These are phyloP conservation scores for Harpagoxenus sublaevis DNA, from an alignment of 2,888 invertebrate species.

Conservation along the genomic window DNA sequence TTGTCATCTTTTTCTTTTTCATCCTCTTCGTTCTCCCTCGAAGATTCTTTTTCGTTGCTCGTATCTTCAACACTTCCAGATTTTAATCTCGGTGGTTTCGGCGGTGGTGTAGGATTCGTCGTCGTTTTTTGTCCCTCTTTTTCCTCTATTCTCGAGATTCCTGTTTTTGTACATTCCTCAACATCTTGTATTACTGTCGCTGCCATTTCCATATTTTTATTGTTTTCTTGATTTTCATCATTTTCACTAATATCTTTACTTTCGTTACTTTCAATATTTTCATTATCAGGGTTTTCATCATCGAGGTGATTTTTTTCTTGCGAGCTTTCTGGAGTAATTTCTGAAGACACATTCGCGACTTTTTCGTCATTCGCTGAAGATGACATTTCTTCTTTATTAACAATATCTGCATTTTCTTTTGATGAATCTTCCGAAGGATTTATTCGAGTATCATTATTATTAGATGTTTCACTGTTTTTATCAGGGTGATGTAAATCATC, in stretches of 20 bases:
- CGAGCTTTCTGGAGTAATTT: slow-evolving; percentile 5
- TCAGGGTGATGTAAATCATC: slow-evolving; percentile 14
- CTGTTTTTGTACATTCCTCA: slow-evolving; percentile 16
- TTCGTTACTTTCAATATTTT: slow-evolving; percentile 39
- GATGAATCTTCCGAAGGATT: slow-evolving; percentile 29
- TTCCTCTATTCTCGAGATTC: neutral
- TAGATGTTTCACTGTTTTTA: neutral
- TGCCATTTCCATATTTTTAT: slow-evolving; percentile 28
- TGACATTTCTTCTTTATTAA: slow-evolving; percentile 28
- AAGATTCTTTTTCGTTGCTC: slow-evolving; percentile 44
- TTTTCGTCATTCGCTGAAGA: slow-evolving; percentile 65
- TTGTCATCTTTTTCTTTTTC: slow-evolving; percentile 57
- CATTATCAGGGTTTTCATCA: slow-evolving; percentile 11
- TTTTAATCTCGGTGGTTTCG: slow-evolving; percentile 85
- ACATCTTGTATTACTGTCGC: slow-evolving; percentile 14
- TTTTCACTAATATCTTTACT: slow-evolving; percentile 19
- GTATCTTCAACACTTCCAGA: slow-evolving; percentile 86
- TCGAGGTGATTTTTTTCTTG: slow-evolving; percentile 6
- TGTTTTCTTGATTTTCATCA: slow-evolving; percentile 37
- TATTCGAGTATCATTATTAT: neutral
- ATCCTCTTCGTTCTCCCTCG: slow-evolving; percentile 62
- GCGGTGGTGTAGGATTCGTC: slow-evolving; percentile 84
- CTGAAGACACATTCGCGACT: slow-evolving; percentile 61
- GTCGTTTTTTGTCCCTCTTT: slow-evolving; percentile 43
- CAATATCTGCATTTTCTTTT: slow-evolving; percentile 47